Base-by-base conservation (phyloP, 2,888 invertebrate genomes). In the Scaptomyza tumidula region DNA sequence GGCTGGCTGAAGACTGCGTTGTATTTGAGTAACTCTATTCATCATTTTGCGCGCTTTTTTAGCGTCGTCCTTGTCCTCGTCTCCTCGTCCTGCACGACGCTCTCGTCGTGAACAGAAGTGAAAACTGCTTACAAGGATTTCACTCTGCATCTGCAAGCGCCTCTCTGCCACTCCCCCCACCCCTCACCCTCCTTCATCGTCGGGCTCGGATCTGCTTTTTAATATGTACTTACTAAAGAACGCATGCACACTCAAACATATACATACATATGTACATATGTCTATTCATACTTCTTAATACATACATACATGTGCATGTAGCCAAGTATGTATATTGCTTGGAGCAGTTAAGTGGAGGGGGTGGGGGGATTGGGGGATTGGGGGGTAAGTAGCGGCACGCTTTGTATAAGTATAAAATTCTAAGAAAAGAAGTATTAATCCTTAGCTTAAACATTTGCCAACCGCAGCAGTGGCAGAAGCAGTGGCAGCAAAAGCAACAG, bases 91-190 rank as follows among this genome's bases (percentile, higher is more conserved):
- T 16, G 48, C 33, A 31, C 29, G 27, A 9, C 16, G 53, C 16
- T n/a, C 31, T 45, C 35, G 55, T 27, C 24, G n/a, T n/a, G n/a
- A n/a, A n/a, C n/a, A 76, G 69, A 86, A 88, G 84, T 75, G 86
- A 88, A 89, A 89, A 86, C 84, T 86, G 86, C 86, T 88, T 88
- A 86, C 88, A 83, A 88, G 86, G 88, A 86, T 80, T 88, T 88
- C 64, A 54, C 48, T 63, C 75, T 68, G 67, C 66, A 64, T 61
- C 66, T 72, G 61, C 66, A 35, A 41, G 48, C 41, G 16, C 43
- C 48, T 33, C 24, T 1, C n/a, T 39, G 29, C 14, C 14, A 24
- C 44, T 44, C 45, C n/a, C 19, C 29, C 41, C 24, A 19, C 46
- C 29, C 53, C 44, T 44, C 60, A 52, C 46, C 48, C 52, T 41